Evolutionary conservation across 2,113 vertebrate genomes (phyloP).

Genomic region (Empidonax traillii): DNA sequence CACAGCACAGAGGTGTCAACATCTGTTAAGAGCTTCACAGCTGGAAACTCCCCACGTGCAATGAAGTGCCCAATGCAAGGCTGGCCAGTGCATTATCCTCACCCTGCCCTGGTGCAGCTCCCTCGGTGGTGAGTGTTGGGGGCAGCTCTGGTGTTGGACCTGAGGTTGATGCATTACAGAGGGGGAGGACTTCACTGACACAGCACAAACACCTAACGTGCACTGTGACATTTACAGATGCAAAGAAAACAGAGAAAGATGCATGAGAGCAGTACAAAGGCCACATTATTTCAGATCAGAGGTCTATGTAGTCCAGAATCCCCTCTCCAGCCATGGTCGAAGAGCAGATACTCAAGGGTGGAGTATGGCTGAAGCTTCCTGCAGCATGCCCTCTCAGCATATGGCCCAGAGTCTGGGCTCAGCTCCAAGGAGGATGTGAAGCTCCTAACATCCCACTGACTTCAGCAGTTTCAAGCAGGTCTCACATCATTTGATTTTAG

Average conservation of each 20-base stretch:
- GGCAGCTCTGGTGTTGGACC: background rate
- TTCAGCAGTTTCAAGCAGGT: background rate
- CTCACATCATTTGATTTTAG: background rate
- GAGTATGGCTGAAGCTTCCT: background rate
- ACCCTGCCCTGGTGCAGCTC: background rate
- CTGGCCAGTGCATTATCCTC: background rate
- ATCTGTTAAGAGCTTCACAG: background rate
- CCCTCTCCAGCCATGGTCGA: background rate
- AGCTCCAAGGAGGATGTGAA: conserved; percentile 1
- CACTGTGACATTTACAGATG: background rate
- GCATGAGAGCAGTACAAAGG: background rate
- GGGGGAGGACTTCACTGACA: background rate
- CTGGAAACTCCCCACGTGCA: background rate
- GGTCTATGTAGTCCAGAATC: background rate
- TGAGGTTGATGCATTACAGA: background rate
- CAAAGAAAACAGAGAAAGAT: background rate
- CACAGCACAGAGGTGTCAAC: background rate
- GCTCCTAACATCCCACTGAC: background rate
- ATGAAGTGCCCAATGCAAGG: background rate
- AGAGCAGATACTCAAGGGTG: background rate
- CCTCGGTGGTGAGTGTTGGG: background rate
- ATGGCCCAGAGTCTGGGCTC: background rate
- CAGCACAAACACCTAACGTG: background rate
- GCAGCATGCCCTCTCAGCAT: background rate
- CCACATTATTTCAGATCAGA: background rate